Conservation (phyloP, 2,113 vertebrate species). For the Albula glossodonta region DNA sequence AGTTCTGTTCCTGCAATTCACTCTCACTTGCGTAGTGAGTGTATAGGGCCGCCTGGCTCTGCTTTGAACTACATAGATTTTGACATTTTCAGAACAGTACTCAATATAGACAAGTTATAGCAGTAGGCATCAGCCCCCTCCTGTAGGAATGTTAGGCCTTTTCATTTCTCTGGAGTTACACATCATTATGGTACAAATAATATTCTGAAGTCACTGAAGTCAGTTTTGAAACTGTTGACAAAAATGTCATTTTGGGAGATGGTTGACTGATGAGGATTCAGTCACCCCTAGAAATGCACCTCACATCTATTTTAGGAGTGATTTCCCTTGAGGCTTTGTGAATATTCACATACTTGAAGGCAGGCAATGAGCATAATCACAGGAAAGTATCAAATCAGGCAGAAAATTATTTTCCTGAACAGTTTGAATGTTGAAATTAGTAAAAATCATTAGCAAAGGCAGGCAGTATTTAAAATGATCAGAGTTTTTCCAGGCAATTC, state of each 20-base stretch:
- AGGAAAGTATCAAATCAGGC: neutral
- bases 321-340: neutral
- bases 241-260: neutral
- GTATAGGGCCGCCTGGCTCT: too few relatives aligned
- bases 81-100: too few relatives aligned
- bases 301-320: neutral
- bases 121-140: too few relatives aligned
- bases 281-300: neutral
- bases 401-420: neutral
- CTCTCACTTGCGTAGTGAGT: too few relatives aligned
- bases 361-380: neutral
- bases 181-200: neutral
- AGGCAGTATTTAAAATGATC: too few relatives aligned
- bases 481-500: too few relatives aligned
- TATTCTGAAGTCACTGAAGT: neutral
- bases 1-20: too few relatives aligned
- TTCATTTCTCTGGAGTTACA: neutral
- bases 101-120: too few relatives aligned
- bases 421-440: too few relatives aligned
- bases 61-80: too few relatives aligned
- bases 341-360: neutral
- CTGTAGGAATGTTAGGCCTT: too few relatives aligned
- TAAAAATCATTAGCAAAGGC: too few relatives aligned
- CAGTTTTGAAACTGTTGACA: neutral
- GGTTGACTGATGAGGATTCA: neutral